Base-by-base conservation (phyloP, 2,797 vertebrate genomes). In the Morus bassanus region DNA sequence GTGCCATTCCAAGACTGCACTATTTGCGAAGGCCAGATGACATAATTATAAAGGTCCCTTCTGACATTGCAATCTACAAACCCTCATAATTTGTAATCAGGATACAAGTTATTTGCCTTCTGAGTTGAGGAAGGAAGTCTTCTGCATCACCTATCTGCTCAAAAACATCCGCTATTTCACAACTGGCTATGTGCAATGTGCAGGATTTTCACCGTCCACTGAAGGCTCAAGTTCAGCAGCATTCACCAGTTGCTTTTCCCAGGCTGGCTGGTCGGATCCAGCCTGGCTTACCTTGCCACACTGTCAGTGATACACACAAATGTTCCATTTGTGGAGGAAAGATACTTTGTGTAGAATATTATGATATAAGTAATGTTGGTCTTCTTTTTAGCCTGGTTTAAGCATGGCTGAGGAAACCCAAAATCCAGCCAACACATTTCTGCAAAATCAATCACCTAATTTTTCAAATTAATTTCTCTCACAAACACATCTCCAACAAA, bases 111-210 rank as follows among this genome's bases (percentile, higher is more conserved):
- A 96, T 89, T 96, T 94, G 94, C 94, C 70, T 96, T 95, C 70
- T 46, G 70, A 90, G 85, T 48, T 77, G 85, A 95, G 96, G 96
- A 96, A 97, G 96, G 96, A 97, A 97, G 95, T 95, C 94, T 90
- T 96, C 91, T 90, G 74, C 85, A 95, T 96, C 94, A 93, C 93
- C 95, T 94, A 85, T 75, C 77, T 95, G 90, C 94, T 96, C 91
- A 95, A 91, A 95, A 96, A 96, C 95, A 95, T 96, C 93, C 85
- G 74, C 68, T 88, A 2, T 82, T 84, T 95, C 88, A 93, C 90
- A 91, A 67, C 77, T 25, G 80, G 23, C 41, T 45, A 0, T 0
- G 46, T 39, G 79, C 46, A n/a, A n/a, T 3, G 8, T 59, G 67
- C 63, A 27, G 70, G 73, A 31, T 59, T 88, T 53, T 35, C 76